These are phyloP conservation scores for Hofmannophila pseudospretella DNA, from an alignment of 2,888 invertebrate genomes.

Conservation along the genomic window DNA sequence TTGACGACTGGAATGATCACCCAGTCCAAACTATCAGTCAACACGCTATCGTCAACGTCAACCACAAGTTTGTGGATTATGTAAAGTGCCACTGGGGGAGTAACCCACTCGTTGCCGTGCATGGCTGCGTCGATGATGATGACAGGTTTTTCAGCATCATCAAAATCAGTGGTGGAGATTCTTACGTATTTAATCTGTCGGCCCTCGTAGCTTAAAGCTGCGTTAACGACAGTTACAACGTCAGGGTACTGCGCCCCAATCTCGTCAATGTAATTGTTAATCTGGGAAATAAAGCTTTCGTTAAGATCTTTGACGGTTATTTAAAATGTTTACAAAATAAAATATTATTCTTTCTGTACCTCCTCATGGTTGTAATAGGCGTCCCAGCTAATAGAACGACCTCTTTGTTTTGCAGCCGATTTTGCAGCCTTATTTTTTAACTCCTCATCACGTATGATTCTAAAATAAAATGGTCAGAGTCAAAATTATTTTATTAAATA, in stretches of 20 bases:
- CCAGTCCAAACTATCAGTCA: slow-evolving; percentile 81
- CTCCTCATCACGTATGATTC: slow-evolving; percentile 56
- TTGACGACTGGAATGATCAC: slow-evolving; percentile 82
- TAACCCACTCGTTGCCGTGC: slow-evolving; percentile 86
- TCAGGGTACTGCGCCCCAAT: slow-evolving; percentile 63
- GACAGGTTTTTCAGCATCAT: slow-evolving; percentile 67
- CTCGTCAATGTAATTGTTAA: slow-evolving; percentile 64
- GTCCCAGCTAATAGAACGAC: slow-evolving; percentile 52
- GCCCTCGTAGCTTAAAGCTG: slow-evolving; percentile 78
- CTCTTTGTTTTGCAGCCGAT: slow-evolving; percentile 33
- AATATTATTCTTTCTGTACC: slow-evolving; percentile 22
- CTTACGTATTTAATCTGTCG: slow-evolving; percentile 79
- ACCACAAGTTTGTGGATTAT: slow-evolving; percentile 81
- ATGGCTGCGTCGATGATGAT: slow-evolving; percentile 80
- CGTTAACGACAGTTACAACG: slow-evolving; percentile 69
- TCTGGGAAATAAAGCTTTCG: slow-evolving; percentile 66
- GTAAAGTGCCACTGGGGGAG: slow-evolving; percentile 82
- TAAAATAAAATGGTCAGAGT: slow-evolving; percentile 19
- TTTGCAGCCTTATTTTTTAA: slow-evolving; percentile 29
- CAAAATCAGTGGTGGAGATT: slow-evolving; percentile 73
- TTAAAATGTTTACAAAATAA: background rate
- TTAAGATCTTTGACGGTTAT: too few relatives aligned
- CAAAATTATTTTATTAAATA: background rate
- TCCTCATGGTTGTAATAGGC: slow-evolving; percentile 51
- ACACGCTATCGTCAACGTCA: slow-evolving; percentile 60